Percentiles rank a stretch among this genome's conserved stretches.
phyloP scores from a whole-genome alignment of 2,888 invertebrate species.

The Steinernema scapterisci region DNA sequence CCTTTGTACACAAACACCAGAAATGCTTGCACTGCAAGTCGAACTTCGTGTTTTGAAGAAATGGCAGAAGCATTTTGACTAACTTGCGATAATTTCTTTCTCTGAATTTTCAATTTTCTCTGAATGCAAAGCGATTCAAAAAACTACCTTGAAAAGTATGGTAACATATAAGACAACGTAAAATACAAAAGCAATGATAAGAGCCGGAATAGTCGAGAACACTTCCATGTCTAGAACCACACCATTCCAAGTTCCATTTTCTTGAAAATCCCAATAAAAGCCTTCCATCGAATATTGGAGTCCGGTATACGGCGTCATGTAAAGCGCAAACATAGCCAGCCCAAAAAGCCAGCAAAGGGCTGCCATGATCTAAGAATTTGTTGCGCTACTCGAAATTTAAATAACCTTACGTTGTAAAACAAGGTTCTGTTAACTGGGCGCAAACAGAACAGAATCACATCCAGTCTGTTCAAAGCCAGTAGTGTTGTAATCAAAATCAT shows the following conservation, averaged over 20 bases:
- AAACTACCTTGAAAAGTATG: background rate
- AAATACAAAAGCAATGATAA: background rate
- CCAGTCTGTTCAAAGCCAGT: background rate
- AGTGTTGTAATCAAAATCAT: background rate
- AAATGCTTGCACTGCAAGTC: background rate
- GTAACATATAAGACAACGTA: background rate
- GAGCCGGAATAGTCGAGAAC: background rate
- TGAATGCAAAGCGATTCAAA: background rate
- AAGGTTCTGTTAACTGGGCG: background rate
- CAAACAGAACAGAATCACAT: too few relatives aligned
- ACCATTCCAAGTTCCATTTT: background rate
- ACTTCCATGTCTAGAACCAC: background rate
- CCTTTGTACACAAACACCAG: background rate
- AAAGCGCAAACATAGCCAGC: background rate
- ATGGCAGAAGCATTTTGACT: background rate
- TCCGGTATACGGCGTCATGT: background rate
- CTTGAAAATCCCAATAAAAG: background rate
- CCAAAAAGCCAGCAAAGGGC: conserved; percentile 2
- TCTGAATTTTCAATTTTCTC: background rate
- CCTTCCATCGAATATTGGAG: background rate
- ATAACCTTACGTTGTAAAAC: background rate
- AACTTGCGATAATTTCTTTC: background rate
- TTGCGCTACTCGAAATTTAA: too few relatives aligned
- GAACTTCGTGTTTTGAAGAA: background rate
- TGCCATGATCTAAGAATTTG: background rate